Percentiles rank a stretch among this genome's conserved stretches.
Evolutionary conservation across 2,113 vertebrate genomes (phyloP).

Genomic region (Plotosus lineatus): DNA sequence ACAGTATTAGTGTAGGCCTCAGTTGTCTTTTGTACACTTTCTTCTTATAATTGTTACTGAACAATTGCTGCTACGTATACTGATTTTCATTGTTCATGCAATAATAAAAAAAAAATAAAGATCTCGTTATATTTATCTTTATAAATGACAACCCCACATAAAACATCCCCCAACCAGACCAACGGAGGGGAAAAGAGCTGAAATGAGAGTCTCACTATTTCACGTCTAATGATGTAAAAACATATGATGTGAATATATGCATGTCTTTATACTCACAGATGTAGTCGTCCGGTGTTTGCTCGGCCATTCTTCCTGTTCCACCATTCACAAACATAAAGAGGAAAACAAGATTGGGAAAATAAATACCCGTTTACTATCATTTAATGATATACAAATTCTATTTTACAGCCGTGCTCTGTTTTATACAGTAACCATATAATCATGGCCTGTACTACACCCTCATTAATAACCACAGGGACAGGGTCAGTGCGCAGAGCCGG

Average conservation of each 20-base stretch:
- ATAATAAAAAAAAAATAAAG: no score
- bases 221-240: neutral
- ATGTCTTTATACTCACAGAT: slow-evolving; percentile 81
- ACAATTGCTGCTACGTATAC: no score
- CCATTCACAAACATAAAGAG: slow-evolving; percentile 47
- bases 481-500: neutral
- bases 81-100: no score
- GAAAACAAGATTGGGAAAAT: neutral
- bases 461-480: neutral
- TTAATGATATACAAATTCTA: neutral
- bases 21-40: no score
- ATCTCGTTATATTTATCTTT: no score
- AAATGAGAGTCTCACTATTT: neutral
- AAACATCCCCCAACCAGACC: neutral
- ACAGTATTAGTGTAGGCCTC: no score
- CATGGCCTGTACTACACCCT: neutral
- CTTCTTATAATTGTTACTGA: no score
- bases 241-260: neutral
- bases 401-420: no score
- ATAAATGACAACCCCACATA: neutral
- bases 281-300: slow-evolving; percentile 81
- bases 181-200: neutral
- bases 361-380: neutral
- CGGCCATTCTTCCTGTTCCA: slow-evolving; percentile 79
- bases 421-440: neutral